Evolutionary conservation across 2,888 invertebrate species (phyloP).

Genomic region (Chironomus riparius): DNA sequence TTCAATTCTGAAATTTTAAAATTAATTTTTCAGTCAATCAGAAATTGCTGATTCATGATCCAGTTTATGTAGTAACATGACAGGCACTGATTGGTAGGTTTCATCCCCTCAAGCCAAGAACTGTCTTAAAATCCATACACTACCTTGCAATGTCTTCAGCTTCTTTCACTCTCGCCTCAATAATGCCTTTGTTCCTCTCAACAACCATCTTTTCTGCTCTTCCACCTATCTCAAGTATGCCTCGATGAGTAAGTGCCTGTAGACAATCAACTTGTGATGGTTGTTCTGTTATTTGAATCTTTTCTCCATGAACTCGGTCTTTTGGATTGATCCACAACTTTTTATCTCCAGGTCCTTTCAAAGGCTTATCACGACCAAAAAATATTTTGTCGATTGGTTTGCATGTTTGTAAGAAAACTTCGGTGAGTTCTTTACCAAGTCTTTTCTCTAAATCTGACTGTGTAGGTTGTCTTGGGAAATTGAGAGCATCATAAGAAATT

Average conservation of each 20-base stretch:
- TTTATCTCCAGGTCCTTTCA: conserved; percentile 2
- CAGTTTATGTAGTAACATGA: no score
- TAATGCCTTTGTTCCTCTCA: background rate
- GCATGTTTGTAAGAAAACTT: conserved; percentile 8
- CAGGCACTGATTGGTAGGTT: no score
- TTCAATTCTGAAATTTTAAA: conserved; percentile 5
- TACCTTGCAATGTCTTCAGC: conserved; percentile 1
- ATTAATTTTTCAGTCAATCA: background rate
- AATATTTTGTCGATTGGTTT: conserved; percentile 8
- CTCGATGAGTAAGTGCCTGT: conserved; percentile 5
- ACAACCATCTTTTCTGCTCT: background rate
- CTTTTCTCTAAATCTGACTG: background rate
- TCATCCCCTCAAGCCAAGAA: no score
- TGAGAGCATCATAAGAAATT: background rate
- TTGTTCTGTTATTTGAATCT: background rate
- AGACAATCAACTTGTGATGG: background rate
- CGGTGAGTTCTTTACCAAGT: background rate
- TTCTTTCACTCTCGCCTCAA: background rate
- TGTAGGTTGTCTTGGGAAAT: conserved; percentile 8
- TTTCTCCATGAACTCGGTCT: background rate
- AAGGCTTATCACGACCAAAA: background rate
- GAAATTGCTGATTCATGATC: background rate
- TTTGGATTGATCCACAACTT: conserved; percentile 13
- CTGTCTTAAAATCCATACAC: no score
- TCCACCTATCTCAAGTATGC: conserved; percentile 6